These are phyloP conservation scores for Euglossa dilemma DNA, from an alignment of 1,140 invertebrate genomes.

Conservation along the genomic window DNA sequence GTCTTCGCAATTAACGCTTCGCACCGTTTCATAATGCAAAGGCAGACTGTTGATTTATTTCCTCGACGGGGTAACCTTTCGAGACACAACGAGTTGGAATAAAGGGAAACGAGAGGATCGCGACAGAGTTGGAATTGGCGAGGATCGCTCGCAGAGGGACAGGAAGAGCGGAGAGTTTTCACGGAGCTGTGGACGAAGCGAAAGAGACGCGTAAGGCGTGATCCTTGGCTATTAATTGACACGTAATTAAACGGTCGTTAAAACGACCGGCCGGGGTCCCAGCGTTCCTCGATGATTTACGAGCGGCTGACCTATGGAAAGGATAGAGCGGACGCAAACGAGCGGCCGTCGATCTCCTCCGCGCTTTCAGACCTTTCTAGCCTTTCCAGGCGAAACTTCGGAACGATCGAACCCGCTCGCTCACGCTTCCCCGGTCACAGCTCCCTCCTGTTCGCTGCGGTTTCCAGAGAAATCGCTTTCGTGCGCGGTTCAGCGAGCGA, in stretches of 20 bases:
- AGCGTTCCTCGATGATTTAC: constrained; percentile 61
- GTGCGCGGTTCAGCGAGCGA: no score
- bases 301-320: constrained; percentile 50
- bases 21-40: no score
- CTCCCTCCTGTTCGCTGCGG: constrained; percentile 19
- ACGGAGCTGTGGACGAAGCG: not conserved
- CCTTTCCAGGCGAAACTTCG: constrained; percentile 9
- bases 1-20: not conserved
- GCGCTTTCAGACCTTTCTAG: constrained; percentile 41
- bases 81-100: no score
- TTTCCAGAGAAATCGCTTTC: constrained; percentile 41
- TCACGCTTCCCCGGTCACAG: constrained; percentile 33
- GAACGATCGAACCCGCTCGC: constrained; percentile 25
- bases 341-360: constrained; percentile 29
- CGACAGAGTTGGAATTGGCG: no score
- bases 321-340: constrained; percentile 1
- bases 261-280: constrained; percentile 16
- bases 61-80: no score
- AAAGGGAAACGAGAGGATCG: no score
- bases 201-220: not conserved
- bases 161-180: not conserved
- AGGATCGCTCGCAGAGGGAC: no score
- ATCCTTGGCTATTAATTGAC: constrained; percentile 47
- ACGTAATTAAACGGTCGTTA: constrained; percentile 65
- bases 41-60: no score